Base-by-base conservation (phyloP, 1,140 invertebrate genomes). In the Galleria mellonella region DNA sequence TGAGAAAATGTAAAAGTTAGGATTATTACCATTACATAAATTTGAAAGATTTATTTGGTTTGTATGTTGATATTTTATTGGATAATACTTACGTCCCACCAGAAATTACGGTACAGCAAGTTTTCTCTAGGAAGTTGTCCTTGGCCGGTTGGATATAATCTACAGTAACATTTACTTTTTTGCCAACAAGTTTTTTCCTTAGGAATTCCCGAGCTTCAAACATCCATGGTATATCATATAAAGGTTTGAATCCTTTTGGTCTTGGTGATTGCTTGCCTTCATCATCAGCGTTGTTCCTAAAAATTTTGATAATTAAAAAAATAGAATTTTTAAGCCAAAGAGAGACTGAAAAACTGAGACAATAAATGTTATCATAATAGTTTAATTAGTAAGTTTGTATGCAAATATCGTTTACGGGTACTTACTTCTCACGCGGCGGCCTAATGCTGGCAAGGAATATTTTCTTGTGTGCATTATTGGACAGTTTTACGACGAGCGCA, bases 211-310 rank as follows among this genome's bases (percentile, higher is more conserved):
- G 90, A 0, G 97, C 97, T 82, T 99, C 98, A 78, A 94, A 98
- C 95, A 99, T 97, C 90, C 94, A 98, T 4, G 98, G 98, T 65
- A 99, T 95, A 66, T 99, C 98, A 75, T 99, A 99, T 0, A 99
- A 89, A 1, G 97, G 96, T 47, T 77, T 88, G 40, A 82, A 84
- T 4, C 91, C 90, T 75, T 88, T 91, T 49, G 90, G 72, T 54
- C 90, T 88, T 23, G 88, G 86, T 4, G 88, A 81, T 23, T 89
- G 82, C 67, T 92, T 93, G 0, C 87, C 88, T 47, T 92, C 91
- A 43, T 91, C 90, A 44, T 88, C 90, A n/a, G 83, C 49, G 36
- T 50, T 77, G 44, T 71, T 72, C 51, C 73, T 79, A 60, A 13
- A 9, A n/a, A 31, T 9, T 37, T 5, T 7, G 6, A 3, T 23